Conservation (phyloP, 2,888 invertebrate genomes). For the Dryocosmus kuriphilus region DNA sequence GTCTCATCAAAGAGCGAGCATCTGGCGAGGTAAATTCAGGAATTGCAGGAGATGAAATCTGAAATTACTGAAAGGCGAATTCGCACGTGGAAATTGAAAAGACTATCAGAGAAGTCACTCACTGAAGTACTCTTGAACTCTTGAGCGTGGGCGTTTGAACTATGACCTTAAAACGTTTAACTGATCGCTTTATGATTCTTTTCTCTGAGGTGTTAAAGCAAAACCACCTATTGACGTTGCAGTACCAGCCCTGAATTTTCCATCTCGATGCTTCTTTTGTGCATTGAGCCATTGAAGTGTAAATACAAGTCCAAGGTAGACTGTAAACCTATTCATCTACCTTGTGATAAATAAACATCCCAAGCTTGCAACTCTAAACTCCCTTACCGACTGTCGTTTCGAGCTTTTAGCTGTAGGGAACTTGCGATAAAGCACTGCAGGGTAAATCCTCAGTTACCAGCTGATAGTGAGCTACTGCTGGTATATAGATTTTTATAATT, state of each 20-base stretch:
- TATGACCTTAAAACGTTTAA: background rate
- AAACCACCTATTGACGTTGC: background rate
- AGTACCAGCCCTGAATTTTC: slow-evolving; percentile 2
- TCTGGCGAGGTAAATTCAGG: background rate
- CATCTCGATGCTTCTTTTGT: slow-evolving; percentile 13
- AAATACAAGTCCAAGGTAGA: slow-evolving; percentile 5
- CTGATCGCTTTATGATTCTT: slow-evolving; percentile 2
- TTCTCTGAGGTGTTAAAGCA: background rate
- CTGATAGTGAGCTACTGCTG: background rate
- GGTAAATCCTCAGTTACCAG: background rate
- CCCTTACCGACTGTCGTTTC: slow-evolving; percentile 6
- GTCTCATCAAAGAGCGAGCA: background rate
- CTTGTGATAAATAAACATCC: background rate
- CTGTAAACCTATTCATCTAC: no score
- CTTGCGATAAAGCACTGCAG: background rate
- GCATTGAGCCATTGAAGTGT: background rate
- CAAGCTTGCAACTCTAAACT: background rate
- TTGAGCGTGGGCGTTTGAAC: background rate
- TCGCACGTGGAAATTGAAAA: background rate
- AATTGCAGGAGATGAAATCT: background rate
- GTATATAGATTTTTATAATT: background rate
- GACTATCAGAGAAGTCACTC: background rate
- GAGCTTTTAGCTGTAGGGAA: background rate
- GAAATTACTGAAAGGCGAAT: background rate
- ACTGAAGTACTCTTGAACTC: background rate